Percentiles rank a stretch among this genome's conserved stretches.
Conservation (phyloP, 1,140 invertebrate genomes). For the Thaumatotibia leucotreta region DNA sequence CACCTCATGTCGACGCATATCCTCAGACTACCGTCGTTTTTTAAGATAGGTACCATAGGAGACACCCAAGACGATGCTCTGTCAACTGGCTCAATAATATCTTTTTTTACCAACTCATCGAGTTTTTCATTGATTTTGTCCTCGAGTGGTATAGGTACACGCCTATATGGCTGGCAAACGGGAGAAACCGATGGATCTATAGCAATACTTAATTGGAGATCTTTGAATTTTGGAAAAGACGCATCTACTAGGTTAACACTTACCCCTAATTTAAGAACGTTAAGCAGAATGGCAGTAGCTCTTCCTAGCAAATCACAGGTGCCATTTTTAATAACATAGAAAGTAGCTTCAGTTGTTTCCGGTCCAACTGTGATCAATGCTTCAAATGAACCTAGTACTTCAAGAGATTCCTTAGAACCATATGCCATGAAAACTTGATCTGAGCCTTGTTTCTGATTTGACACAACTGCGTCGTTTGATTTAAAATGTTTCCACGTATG, state of each 20-base stretch:
- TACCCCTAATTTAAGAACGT: no score
- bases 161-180: slow-evolving; percentile 26
- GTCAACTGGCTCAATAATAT: slow-evolving; percentile 32
- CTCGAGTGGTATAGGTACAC: slow-evolving; percentile 24
- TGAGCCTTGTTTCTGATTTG: background rate
- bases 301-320: no score
- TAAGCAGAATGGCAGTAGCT: no score
- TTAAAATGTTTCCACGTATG: background rate
- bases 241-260: no score
- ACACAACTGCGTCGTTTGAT: background rate
- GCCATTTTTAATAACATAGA: no score
- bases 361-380: no score
- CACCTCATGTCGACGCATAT: slow-evolving; percentile 43
- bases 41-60: slow-evolving; percentile 30
- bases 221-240: slow-evolving; percentile 30
- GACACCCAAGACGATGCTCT: slow-evolving; percentile 37
- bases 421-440: background rate
- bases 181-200: slow-evolving; percentile 24
- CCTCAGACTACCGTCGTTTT: slow-evolving; percentile 28
- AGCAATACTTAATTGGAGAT: slow-evolving; percentile 24
- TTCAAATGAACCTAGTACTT: background rate
- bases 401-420: background rate
- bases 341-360: no score
- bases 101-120: slow-evolving; percentile 13
- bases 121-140: slow-evolving; percentile 10